These are phyloP conservation scores for Machimus rusticus DNA, from an alignment of 2,888 invertebrate genomes.

Conservation along the genomic window DNA sequence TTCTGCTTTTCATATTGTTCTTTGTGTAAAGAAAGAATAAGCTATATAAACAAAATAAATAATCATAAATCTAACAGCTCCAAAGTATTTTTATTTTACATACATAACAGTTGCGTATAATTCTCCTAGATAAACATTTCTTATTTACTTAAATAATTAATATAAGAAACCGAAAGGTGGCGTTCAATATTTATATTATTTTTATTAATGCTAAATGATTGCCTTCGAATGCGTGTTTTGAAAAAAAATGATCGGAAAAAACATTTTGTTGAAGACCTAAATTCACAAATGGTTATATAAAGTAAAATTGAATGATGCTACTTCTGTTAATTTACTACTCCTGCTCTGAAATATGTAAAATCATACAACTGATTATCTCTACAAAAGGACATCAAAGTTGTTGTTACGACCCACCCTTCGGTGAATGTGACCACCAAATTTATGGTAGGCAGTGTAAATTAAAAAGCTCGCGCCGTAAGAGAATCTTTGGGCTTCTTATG, in stretches of 20 bases:
- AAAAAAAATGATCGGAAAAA: background rate
- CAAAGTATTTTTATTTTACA: background rate
- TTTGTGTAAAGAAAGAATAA: background rate
- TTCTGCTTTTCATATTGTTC: background rate
- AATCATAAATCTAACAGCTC: background rate
- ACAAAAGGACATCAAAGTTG: background rate
- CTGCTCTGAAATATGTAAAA: background rate
- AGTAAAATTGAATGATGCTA: background rate
- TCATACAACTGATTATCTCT: slow-evolving; percentile 1
- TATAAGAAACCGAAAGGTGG: background rate
- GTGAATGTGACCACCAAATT: background rate
- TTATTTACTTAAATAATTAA: background rate
- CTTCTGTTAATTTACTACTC: background rate
- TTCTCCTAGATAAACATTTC: background rate
- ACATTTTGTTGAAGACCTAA: background rate
- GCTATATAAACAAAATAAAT: background rate
- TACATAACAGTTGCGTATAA: slow-evolving; percentile 8
- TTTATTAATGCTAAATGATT: background rate
- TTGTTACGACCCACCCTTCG: background rate
- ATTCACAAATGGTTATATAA: background rate
- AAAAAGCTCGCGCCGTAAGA: background rate
- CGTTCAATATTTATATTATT: background rate
- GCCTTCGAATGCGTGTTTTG: background rate
- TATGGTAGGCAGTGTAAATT: background rate
- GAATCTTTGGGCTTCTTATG: background rate